Evolutionary conservation across 1,140 invertebrate genomes (phyloP), one percentile per base, ranked within the genome.

Genomic region (Eriocheir sinensis): DNA sequence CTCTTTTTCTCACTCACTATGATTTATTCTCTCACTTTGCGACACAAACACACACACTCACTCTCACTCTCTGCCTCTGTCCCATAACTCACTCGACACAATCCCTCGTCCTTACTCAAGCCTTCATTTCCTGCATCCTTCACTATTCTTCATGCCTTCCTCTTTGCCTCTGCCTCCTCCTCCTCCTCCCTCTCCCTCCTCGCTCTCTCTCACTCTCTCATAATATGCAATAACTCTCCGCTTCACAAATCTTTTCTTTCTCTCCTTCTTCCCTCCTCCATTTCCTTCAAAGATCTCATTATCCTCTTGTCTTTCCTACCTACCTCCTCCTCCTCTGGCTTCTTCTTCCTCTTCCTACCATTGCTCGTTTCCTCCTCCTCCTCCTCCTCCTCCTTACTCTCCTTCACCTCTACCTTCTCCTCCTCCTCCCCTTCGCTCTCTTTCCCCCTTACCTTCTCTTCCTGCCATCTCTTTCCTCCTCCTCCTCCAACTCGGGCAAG

Each of bases 121-220:
- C 27, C 21, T 72, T 72, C 17, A 72, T 72, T 72, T 72, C 60
- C 60, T 72, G 60, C 27, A 72, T 12, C 21, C 53, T 21, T 60
- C n/a, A n/a, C n/a, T n/a, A n/a, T n/a, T n/a, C n/a, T n/a, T n/a
- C n/a, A n/a, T n/a, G n/a, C n/a, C n/a, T n/a, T n/a, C n/a, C 17
- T 60, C 53, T 60, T 21, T 60, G 9, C 27, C 53, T 60, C 53
- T 85, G 17, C 34, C 81, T 85, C 81, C 8, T 30, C 36, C 83
- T 38, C 83, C 36, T 34, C 36, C 83, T 85, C 83, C 36, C 83
- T 85, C 83, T 38, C 83, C 36, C 83, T 85, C n/a, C 83, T 85
- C 83, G 34, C 83, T 85, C 83, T 85, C 83, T 85, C 83, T 38
- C 83, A 36, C 83, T 85, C 83, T 36, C 83, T 40, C 83, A 0